These are phyloP conservation scores for Rhinophrynus dorsalis DNA, from an alignment of 2,797 vertebrate species.

Conservation along the genomic window DNA sequence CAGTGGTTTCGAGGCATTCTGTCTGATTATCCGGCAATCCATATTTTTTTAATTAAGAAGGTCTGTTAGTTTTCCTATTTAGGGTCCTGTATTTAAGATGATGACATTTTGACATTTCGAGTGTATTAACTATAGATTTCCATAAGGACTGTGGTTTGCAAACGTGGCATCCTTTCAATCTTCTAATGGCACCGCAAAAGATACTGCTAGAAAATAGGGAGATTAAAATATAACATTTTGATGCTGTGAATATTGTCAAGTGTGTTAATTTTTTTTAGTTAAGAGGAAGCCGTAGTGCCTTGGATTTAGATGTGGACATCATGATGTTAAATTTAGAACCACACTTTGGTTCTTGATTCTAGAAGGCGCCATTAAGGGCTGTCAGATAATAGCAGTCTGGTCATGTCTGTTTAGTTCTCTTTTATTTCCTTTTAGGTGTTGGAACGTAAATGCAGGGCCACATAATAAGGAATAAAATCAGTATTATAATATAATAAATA, in stretches of 20 bases:
- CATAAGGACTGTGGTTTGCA: constrained; percentile 81
- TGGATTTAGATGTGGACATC: not conserved
- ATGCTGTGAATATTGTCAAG: constrained; percentile 58
- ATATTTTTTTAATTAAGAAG: constrained; percentile 82
- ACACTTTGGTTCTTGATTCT: not conserved
- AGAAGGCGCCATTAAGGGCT: not conserved
- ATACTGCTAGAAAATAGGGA: constrained; percentile 39
- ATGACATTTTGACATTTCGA: constrained; percentile 85
- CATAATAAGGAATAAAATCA: no score
- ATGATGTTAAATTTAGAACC: not conserved
- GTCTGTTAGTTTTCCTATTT: constrained; percentile 79
- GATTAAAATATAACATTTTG: not conserved
- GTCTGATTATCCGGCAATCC: constrained; percentile 73
- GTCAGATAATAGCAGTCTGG: no score
- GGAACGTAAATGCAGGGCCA: no score
- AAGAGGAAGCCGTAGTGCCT: constrained; percentile 3
- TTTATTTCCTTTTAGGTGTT: no score
- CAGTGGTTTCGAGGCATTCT: constrained; percentile 57
- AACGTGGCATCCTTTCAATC: constrained; percentile 73
- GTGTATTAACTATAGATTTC: constrained; percentile 92
- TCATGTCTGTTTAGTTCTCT: no score
- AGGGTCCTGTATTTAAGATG: constrained; percentile 77
- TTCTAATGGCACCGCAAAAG: constrained; percentile 70
- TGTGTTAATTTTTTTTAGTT: constrained; percentile 72
- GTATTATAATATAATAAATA: no score